Base-by-base conservation (phyloP, 2,888 invertebrate genomes). In the Rhimphoctona megacephalus region DNA sequence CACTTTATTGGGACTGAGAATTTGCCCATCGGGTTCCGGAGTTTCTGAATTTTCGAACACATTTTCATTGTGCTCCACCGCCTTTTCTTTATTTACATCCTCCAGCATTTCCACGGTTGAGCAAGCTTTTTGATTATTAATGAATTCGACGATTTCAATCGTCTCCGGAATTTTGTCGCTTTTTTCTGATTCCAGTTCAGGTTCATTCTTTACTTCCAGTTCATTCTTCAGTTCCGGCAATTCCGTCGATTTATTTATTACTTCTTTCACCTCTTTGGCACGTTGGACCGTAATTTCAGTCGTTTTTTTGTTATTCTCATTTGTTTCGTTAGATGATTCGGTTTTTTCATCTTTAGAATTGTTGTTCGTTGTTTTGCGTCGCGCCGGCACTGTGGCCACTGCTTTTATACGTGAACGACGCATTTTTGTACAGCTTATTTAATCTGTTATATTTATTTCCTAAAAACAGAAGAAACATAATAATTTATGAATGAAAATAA, bases 361-460 rank as follows among this genome's bases (percentile, higher is more conserved):
- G 69, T 91, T 91, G 69, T 92, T 86, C 1, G 70, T 52, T 67
- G 89, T 82, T 89, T 95, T 95, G 81, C 95, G 94, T 77, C 95
- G 94, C 39, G 96, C 95, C 67, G 96, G 96, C 88, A 97, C 95
- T 87, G 96, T 96, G 67, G 97, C 96, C 90, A 96, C 95, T 82
- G 96, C 97, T 95, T 97, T 97, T 90, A 97, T 97, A 94, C 97
- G 95, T 74, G 96, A 96, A 6, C 89, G 89, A 30, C 87, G 74
- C 89, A 89, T 89, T 64, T 57, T 83, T 36, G 8, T 30, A 17
- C 61, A 30, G 6, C 17, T 61, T 17, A 4, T 30, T 61, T 2
- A 30, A 61, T 61, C 5, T 3, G 19, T 5, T 49, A 49, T 19
- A 61, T 30, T 30, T 30, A 30, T 30, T 61, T 30, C 30, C 61